These are phyloP conservation scores for Hylaea fasciaria DNA, from an alignment of 2,888 invertebrate species.

Conservation along the genomic window DNA sequence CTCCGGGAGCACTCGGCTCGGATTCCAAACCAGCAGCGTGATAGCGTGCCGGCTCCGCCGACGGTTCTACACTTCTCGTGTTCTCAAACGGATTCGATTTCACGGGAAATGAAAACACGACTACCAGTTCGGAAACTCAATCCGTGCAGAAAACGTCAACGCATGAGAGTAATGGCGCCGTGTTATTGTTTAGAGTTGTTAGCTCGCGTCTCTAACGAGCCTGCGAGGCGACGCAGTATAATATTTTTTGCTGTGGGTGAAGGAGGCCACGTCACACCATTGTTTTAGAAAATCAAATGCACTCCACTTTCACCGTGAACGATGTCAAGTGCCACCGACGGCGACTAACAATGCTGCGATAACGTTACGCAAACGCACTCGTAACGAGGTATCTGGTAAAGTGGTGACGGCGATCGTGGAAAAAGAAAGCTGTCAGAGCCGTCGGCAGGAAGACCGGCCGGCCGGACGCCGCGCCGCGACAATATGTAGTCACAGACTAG, in stretches of 20 bases:
- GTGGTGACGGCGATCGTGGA: constrained; percentile 8
- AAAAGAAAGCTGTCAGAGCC: constrained; percentile 15
- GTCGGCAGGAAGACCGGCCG: background rate
- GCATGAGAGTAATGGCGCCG: constrained; percentile 7
- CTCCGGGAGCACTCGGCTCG: background rate
- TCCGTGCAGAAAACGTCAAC: constrained; percentile 3
- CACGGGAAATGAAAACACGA: constrained; percentile 2
- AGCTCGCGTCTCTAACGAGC: constrained; percentile 13
- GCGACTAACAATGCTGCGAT: constrained; percentile 26
- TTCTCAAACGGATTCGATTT: constrained; percentile 1
- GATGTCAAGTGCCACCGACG: constrained; percentile 38
- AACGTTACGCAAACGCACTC: constrained; percentile 18
- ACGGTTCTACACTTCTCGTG: no score
- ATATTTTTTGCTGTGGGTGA: constrained; percentile 9
- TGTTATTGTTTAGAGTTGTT: constrained; percentile 23
- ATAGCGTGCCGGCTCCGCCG: no score
- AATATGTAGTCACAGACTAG: no score
- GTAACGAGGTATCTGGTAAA: constrained; percentile 13
- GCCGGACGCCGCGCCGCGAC: constrained; percentile 8
- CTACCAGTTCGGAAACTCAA: constrained; percentile 1
- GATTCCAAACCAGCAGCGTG: background rate
- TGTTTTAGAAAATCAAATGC: constrained; percentile 53
- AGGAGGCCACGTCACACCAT: constrained; percentile 41
- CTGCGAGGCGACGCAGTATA: constrained; percentile 3
- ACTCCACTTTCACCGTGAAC: constrained; percentile 50